These are phyloP conservation scores for Natator depressus DNA, from an alignment of 2,113 vertebrate genomes.

Conservation along the genomic window DNA sequence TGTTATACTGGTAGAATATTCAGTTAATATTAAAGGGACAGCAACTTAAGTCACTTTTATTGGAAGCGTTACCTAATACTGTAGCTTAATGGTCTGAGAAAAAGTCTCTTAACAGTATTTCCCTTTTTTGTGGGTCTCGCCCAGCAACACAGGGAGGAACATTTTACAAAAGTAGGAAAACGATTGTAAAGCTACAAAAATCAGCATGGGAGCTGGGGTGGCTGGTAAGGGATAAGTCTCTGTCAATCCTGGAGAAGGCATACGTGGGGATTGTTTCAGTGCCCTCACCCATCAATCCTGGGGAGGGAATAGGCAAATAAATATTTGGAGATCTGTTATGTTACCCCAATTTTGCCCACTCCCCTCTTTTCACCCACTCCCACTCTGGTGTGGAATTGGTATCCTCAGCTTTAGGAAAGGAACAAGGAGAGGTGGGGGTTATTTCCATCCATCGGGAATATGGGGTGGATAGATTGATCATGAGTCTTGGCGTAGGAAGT, in stretches of 20 bases:
- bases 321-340: background rate
- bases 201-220: background rate
- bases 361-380: background rate
- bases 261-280: background rate
- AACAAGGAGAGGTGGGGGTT: background rate
- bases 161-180: background rate
- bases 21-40: background rate
- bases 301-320: background rate
- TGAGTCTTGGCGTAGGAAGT: background rate
- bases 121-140: background rate
- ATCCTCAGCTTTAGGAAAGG: background rate
- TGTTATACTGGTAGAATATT: background rate
- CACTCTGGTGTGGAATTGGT: background rate
- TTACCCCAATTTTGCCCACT: background rate
- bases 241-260: background rate
- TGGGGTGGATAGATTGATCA: background rate
- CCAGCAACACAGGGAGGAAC: background rate
- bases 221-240: background rate
- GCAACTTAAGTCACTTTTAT: background rate
- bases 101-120: background rate
- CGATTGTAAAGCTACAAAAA: background rate
- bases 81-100: background rate
- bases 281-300: background rate
- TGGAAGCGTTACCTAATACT: background rate
- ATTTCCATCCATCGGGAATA: background rate